Conservation (phyloP, 2,888 invertebrate genomes). For the Eulithis testata region DNA sequence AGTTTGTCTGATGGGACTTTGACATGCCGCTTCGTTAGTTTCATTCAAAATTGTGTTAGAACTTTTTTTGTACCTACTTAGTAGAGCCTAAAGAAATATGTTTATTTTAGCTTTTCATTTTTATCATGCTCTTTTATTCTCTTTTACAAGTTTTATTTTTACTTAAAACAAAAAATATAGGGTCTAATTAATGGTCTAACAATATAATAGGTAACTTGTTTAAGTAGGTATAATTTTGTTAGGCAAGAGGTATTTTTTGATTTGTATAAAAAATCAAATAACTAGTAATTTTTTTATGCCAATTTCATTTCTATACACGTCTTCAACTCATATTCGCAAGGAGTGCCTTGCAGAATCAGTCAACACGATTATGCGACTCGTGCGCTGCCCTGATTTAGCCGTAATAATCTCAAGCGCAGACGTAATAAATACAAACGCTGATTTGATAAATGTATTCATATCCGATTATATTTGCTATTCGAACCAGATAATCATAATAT, state of each 20-base stretch:
- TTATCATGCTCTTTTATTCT: too few relatives aligned
- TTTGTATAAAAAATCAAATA: too few relatives aligned
- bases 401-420: slow-evolving; percentile 53
- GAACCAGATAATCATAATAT: slow-evolving; percentile 64
- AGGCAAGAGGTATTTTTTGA: too few relatives aligned
- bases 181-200: too few relatives aligned
- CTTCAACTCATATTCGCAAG: neutral
- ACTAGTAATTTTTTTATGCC: too few relatives aligned
- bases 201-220: too few relatives aligned
- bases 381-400: slow-evolving; percentile 29
- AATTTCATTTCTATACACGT: too few relatives aligned
- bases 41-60: slow-evolving; percentile 3
- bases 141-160: too few relatives aligned
- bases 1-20: slow-evolving; percentile 64
- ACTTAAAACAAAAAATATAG: too few relatives aligned
- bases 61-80: too few relatives aligned
- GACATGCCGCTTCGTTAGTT: slow-evolving; percentile 34
- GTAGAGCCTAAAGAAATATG: neutral
- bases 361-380: slow-evolving; percentile 34
- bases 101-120: slow-evolving; percentile 16
- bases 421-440: slow-evolving; percentile 56
- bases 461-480: slow-evolving; percentile 61
- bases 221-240: too few relatives aligned
- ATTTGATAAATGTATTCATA: slow-evolving; percentile 71
- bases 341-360: slow-evolving; percentile 33